Evolutionary conservation across 2,888 invertebrate species (phyloP).

Genomic region (Aleiodes testaceus): DNA sequence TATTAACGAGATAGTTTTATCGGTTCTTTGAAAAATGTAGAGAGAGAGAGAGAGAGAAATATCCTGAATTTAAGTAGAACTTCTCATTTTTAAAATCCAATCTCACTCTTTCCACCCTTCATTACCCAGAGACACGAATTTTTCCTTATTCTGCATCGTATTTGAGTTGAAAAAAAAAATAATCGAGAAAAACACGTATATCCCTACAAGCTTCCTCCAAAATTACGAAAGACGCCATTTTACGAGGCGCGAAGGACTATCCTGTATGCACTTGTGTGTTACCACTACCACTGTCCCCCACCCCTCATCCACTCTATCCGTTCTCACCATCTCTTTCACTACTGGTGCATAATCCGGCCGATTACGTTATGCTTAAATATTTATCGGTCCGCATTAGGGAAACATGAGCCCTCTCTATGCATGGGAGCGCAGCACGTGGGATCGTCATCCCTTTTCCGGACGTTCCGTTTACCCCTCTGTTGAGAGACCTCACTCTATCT

Average conservation of each 20-base stretch:
- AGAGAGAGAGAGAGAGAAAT: too few relatives aligned
- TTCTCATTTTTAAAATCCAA: too few relatives aligned
- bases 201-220: conserved; percentile 40
- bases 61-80: too few relatives aligned
- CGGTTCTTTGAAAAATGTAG: too few relatives aligned
- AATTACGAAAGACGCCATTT: conserved; percentile 67
- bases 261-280: conserved; percentile 48
- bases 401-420: conserved; percentile 71
- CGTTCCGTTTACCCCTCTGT: conserved; percentile 46
- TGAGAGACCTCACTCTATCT: conserved; percentile 5
- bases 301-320: conserved; percentile 42
- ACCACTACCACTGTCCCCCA: conserved; percentile 38
- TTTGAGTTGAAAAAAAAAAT: background rate
- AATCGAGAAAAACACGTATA: background rate
- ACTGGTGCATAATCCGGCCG: conserved; percentile 65
- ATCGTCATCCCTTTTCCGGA: conserved; percentile 59
- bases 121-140: background rate
- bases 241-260: conserved; percentile 58
- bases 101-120: too few relatives aligned
- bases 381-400: conserved; percentile 70
- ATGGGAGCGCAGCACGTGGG: conserved; percentile 70
- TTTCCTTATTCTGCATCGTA: background rate
- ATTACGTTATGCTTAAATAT: conserved; percentile 72
- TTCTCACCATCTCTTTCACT: conserved; percentile 40
- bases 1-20: too few relatives aligned